Base-by-base conservation (phyloP, 2,888 invertebrate species). In the Cephus pulcher region DNA sequence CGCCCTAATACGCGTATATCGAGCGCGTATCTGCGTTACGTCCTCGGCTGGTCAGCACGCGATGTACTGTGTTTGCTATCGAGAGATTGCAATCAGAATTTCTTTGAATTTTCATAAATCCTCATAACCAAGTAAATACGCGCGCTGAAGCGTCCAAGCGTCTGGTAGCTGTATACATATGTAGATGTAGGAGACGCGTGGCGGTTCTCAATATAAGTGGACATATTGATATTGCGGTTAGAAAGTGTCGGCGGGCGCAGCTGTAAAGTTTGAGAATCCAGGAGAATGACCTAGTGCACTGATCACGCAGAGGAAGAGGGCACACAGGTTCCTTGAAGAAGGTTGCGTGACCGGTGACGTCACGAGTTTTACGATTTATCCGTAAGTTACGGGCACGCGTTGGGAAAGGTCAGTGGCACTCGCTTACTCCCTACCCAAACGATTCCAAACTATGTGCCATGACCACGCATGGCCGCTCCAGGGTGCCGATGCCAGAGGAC, bases 11-110 rank as follows among this genome's bases (percentile, higher is more conserved):
- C 79, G 82, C 78, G 75, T 86, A 82, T 89, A 89, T 89, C 89
- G 84, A 84, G 88, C 88, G 87, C 89, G 89, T 89, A 89, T 89
- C 89, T 89, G 81, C 80, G 86, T 87, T 86, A 87, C 87, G 86
- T 88, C 85, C 86, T 88, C 88, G 86, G 86, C 87, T 87, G 86
- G 79, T 76, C 77, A 80, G 84, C 86, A 86, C 86, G 87, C 87
- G 83, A 86, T 56, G 0, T 80, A 76, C 78, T 40, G 30, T 33
- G 78, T 69, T 34, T 23, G 74, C 12, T 56, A 15, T 71, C 35
- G 23, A 12, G 77, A 81, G 77, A 81, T 78, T 79, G 70, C 77
- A 79, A 82, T 82, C 56, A 23, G 56, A 23, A 56, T 56, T 56
- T 56, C 56, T 23, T 23, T 56, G 23, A 23, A 56, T 56, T 56